Evolutionary conservation across 2,113 vertebrate species (phyloP).

Genomic region (Barbus barbus): DNA sequence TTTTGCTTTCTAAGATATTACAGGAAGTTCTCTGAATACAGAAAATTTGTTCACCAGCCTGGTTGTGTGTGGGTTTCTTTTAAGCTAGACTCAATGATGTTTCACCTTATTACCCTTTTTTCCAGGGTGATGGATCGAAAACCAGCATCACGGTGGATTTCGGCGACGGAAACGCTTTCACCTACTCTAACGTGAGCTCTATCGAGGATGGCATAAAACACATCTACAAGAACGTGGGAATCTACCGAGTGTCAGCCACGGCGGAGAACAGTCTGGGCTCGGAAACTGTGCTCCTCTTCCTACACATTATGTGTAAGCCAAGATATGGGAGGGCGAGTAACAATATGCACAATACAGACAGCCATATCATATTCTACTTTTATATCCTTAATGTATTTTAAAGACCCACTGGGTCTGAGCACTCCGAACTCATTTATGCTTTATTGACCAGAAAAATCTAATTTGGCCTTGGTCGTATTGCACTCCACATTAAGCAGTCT

Average conservation of each 20-base stretch:
- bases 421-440: neutral
- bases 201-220: slow-evolving; percentile 95
- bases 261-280: slow-evolving; percentile 92
- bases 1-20: neutral
- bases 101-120: slow-evolving; percentile 26
- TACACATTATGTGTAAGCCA: slow-evolving; percentile 90
- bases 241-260: slow-evolving; percentile 86
- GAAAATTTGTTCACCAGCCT: neutral
- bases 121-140: slow-evolving; percentile 88
- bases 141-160: slow-evolving; percentile 94
- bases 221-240: slow-evolving; percentile 89
- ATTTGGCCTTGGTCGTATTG: slow-evolving; percentile 15
- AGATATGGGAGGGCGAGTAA: neutral
- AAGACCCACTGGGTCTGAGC: neutral
- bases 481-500: slow-evolving; percentile 15
- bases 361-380: neutral
- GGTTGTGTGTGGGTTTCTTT: neutral
- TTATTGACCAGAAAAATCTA: slow-evolving; percentile 40
- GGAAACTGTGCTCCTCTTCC: slow-evolving; percentile 86
- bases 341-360: neutral
- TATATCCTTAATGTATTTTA: slow-evolving; percentile 9
- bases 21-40: neutral
- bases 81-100: neutral
- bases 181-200: slow-evolving; percentile 93
- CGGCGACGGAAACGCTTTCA: slow-evolving; percentile 89